A percentile compares a stretch with the other conserved stretches of the same genome.
These are phyloP conservation scores for Acrobeloides nanus DNA, from an alignment of 2,888 invertebrate species.

Conservation along the genomic window DNA sequence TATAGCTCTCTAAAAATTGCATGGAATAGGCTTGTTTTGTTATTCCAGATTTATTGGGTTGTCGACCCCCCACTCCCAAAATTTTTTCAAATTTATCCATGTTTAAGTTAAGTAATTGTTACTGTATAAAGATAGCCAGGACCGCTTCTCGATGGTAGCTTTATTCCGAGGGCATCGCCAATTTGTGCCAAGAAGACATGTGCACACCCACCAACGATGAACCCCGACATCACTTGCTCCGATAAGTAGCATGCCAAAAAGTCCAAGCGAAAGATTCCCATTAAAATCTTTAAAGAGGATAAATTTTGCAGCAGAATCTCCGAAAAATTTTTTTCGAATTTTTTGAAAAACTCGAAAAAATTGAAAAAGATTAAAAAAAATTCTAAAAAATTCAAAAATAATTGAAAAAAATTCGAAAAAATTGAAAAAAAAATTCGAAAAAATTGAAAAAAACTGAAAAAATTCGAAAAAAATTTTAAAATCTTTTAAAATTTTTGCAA, in stretches of 20 bases:
- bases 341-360: too few species aligned
- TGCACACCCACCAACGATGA: conserved; percentile 50
- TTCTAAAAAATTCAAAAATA: too few species aligned
- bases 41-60: not conserved
- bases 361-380: too few species aligned
- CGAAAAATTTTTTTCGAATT: too few species aligned
- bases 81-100: not conserved
- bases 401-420: too few species aligned
- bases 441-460: too few species aligned
- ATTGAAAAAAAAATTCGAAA: conserved; percentile 6
- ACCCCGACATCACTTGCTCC: conserved; percentile 50
- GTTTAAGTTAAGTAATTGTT: conserved; percentile 6
- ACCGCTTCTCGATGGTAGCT: conserved; percentile 38
- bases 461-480: too few species aligned
- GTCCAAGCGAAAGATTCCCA: conserved; percentile 47
- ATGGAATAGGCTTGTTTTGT: conserved; percentile 1
- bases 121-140: conserved; percentile 28
- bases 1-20: conserved; percentile 30
- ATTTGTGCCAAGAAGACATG: conserved; percentile 51
- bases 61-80: not conserved
- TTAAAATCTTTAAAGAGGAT: conserved; percentile 33
- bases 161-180: conserved; percentile 42
- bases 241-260: conserved; percentile 48
- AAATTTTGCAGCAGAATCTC: too few species aligned
- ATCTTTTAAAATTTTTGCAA: too few species aligned